phyloP scores from a whole-genome alignment of 2,113 vertebrate species.

The Prolemur simus region DNA sequence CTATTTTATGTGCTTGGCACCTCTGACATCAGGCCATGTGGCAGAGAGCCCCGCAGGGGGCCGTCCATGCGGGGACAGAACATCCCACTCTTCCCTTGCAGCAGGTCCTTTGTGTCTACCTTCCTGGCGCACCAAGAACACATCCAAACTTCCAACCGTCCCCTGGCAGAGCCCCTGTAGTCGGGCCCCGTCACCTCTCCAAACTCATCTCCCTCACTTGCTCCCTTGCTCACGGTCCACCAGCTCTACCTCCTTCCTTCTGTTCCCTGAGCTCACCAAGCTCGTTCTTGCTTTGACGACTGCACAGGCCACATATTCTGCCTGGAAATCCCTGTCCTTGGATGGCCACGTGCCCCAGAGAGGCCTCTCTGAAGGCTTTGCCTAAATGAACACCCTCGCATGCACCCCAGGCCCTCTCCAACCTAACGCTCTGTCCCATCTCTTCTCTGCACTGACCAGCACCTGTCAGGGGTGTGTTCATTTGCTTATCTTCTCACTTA shows the following conservation, averaged over 20 bases:
- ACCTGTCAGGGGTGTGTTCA: accelerated
- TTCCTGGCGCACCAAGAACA: neutral
- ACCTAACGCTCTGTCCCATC: too few relatives aligned
- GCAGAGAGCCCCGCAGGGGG: neutral
- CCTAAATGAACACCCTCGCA: neutral
- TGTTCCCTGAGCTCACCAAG: neutral
- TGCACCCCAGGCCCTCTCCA: neutral
- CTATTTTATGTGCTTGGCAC: neutral
- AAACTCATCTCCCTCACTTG: neutral
- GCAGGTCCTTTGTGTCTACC: neutral
- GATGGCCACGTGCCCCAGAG: neutral
- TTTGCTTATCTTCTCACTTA: neutral
- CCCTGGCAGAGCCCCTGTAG: neutral
- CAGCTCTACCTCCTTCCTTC: neutral
- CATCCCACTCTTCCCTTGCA: neutral
- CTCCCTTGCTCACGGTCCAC: neutral
- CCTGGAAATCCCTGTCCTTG: neutral
- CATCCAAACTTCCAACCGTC: neutral
- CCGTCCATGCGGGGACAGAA: neutral
- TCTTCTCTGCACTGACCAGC: neutral
- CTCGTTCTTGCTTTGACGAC: neutral
- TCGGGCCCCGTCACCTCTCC: neutral
- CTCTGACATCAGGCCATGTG: neutral
- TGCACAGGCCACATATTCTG: neutral
- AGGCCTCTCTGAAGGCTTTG: neutral